These are phyloP conservation scores for Atta colombica DNA, from an alignment of 1,140 invertebrate species.

Conservation along the genomic window DNA sequence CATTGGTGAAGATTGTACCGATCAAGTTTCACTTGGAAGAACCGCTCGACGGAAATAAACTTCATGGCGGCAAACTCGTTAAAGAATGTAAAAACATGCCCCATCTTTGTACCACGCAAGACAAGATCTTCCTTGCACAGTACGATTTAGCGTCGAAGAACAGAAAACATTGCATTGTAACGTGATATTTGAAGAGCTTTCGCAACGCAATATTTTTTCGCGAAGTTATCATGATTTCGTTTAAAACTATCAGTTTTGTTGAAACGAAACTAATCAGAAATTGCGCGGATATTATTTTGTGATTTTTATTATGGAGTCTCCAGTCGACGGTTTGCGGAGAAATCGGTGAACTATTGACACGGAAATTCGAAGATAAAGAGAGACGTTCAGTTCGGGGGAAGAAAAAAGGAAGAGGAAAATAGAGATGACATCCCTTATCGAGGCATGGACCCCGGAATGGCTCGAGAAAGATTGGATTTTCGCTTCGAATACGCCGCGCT, in stretches of 20 bases:
- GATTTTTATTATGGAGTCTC: slow-evolving; percentile 22
- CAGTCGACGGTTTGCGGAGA: slow-evolving; percentile 7
- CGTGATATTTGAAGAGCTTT: slow-evolving; percentile 7
- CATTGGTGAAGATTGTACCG: slow-evolving; percentile 27
- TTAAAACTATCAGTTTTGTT: background rate
- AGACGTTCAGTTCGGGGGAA: slow-evolving; percentile 15
- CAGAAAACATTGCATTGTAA: slow-evolving; percentile 19
- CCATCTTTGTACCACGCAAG: slow-evolving; percentile 18
- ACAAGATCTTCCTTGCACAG: slow-evolving; percentile 3
- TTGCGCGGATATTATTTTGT: slow-evolving; percentile 3
- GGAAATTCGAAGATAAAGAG: slow-evolving; percentile 54
- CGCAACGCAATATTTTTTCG: background rate
- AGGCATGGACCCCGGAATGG: slow-evolving; percentile 59
- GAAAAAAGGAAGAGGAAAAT: slow-evolving; percentile 33
- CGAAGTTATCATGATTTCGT: slow-evolving; percentile 3
- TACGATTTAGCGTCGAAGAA: background rate
- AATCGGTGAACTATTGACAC: slow-evolving; percentile 53
- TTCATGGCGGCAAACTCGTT: slow-evolving; percentile 14
- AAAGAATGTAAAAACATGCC: slow-evolving; percentile 41
- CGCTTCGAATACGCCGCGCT: slow-evolving; percentile 48
- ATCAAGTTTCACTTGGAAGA: slow-evolving; percentile 50
- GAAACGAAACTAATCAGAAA: background rate
- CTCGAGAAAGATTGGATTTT: slow-evolving; percentile 72
- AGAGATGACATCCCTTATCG: slow-evolving; percentile 61
- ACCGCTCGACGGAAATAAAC: slow-evolving; percentile 37